Evolutionary conservation across 2,797 vertebrate genomes (phyloP), one percentile per base, ranked within the genome.

Genomic region (Astyanax mexicanus): DNA sequence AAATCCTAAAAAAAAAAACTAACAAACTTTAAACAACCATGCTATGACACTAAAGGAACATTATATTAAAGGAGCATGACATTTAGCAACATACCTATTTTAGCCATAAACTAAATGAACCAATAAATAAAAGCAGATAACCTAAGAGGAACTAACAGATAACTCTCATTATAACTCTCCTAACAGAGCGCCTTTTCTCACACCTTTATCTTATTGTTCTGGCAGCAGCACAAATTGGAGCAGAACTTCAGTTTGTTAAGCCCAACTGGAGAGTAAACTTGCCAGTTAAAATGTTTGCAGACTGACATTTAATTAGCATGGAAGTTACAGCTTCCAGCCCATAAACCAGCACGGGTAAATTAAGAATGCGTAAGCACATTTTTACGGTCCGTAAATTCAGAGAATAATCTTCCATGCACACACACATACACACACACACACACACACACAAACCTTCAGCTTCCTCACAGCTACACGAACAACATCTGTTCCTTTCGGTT

Each of bases 401-500:
- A 15, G n/a, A 27, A 49, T 35, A n/a, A 47, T 67, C 17, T n/a
- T 32, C 2, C 23, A 6, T 13, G 0, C 21, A n/a, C 38, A 13
- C 38, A 19, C 35, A 11, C 58, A 21, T 15, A 19, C 19, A 12
- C 32, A 60, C 62, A 67, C 32, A 54, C 35, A 61, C 52, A 27
- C n/a, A 23, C 13, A 35, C 57, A 19, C 84, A 72, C 92, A n/a
- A n/a, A 96, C 95, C 94, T 96, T 96, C 42, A 96, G 86, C 78
- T 96, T 96, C 74, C 95, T 91, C 35, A 96, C 95, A 72, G 95
- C 95, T 73, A 95, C 93, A 83, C 91, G 93, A 65, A 95, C 95
- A 65, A 96, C 90, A 85, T 96, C 95, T 4, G 95, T 95, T 76
- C 95, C 95, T 90, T 96, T 96, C 11, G 95, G 94, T 72, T 96